Conservation (phyloP, 2,797 vertebrate genomes). For the Sardinella longiceps region DNA sequence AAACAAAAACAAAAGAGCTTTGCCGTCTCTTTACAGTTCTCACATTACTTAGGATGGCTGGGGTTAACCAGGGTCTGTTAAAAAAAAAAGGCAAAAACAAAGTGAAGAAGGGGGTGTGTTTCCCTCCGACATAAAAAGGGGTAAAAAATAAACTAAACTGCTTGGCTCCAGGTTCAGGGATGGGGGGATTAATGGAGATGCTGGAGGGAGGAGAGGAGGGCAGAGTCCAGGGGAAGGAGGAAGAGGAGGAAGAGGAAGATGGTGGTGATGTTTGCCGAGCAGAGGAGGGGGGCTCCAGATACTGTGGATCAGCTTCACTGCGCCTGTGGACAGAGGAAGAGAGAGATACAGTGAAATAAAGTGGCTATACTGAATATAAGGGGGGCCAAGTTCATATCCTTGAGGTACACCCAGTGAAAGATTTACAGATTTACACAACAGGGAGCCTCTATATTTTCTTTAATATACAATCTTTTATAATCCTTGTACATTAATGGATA, state of each 20-base stretch:
- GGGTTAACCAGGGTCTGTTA: slow-evolving; percentile 26
- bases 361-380: neutral
- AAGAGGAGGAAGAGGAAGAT: slow-evolving; percentile 11
- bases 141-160: slow-evolving; percentile 29
- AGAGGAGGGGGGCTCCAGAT: neutral
- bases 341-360: neutral
- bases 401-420: too few species aligned
- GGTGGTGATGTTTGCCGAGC: neutral
- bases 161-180: neutral
- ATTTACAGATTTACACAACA: too few species aligned
- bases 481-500: too few species aligned
- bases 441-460: too few species aligned
- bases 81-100: neutral
- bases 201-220: neutral
- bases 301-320: slow-evolving; percentile 61
- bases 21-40: neutral
- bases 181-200: slow-evolving; percentile 30
- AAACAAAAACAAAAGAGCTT: neutral
- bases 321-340: slow-evolving; percentile 60
- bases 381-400: too few species aligned
- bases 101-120: neutral
- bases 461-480: neutral
- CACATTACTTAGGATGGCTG: slow-evolving; percentile 4
- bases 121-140: neutral
- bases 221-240: slow-evolving; percentile 35